Conservation (phyloP, 1,140 invertebrate species). For the Bemisia tabaci region DNA sequence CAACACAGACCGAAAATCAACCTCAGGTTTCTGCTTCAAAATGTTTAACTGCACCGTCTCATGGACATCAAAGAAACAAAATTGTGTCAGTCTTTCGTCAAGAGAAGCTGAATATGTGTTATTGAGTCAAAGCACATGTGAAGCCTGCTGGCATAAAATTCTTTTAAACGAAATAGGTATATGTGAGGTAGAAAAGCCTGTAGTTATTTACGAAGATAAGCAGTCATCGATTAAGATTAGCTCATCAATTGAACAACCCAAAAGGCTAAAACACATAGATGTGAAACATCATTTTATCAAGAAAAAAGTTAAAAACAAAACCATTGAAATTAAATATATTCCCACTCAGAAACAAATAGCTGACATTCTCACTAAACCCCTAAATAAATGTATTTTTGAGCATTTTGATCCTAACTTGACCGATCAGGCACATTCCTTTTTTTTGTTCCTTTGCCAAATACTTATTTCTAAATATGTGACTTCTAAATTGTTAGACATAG, state of each 20-base stretch:
- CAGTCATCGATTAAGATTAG: constrained; percentile 1
- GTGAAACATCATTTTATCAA: constrained; percentile 15
- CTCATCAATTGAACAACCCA: no score
- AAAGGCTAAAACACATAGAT: no score
- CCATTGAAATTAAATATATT: constrained; percentile 11
- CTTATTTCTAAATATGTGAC: no score
- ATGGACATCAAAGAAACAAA: constrained; percentile 5
- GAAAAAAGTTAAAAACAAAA: constrained; percentile 12
- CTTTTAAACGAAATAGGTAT: constrained; percentile 15
- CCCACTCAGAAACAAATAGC: constrained; percentile 7
- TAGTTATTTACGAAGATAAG: background rate
- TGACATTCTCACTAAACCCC: constrained; percentile 15
- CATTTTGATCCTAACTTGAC: background rate
- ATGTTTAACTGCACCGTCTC: background rate
- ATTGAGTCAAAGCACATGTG: background rate
- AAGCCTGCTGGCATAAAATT: constrained; percentile 10
- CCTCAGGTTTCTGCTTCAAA: background rate
- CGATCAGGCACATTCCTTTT: no score
- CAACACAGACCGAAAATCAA: constrained; percentile 4
- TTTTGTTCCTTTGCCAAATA: no score
- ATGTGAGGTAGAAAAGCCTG: background rate
- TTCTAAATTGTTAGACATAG: no score
- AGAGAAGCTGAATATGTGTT: constrained; percentile 3
- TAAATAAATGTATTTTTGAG: background rate
- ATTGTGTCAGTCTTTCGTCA: background rate